These are phyloP conservation scores for Lordiphosa andalusiaca DNA, from an alignment of 2,888 invertebrate genomes.

Conservation along the genomic window DNA sequence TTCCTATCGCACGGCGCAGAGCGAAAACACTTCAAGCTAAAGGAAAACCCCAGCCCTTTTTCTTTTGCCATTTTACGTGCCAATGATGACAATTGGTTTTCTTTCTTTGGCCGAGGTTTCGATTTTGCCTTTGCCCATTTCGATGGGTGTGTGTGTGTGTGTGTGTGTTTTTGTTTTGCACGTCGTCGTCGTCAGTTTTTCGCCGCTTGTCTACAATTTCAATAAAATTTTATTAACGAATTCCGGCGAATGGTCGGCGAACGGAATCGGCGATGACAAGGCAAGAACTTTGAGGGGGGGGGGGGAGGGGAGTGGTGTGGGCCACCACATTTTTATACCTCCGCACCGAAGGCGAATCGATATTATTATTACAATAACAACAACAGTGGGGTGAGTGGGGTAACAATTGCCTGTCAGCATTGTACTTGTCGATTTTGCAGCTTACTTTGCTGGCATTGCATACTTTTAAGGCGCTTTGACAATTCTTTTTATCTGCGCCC, in stretches of 20 bases:
- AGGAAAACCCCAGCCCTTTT: slow-evolving; percentile 54
- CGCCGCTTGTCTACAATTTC: slow-evolving; percentile 79
- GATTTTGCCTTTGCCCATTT: slow-evolving; percentile 52
- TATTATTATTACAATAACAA: slow-evolving; percentile 74
- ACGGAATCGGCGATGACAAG: slow-evolving; percentile 62
- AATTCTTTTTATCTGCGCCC: slow-evolving; percentile 74
- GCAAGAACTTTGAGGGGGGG: slow-evolving; percentile 42
- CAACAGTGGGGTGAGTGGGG: slow-evolving; percentile 26
- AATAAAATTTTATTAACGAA: slow-evolving; percentile 79
- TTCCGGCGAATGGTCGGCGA: slow-evolving; percentile 73
- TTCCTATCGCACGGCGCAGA: slow-evolving; percentile 56
- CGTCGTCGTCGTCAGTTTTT: slow-evolving; percentile 71
- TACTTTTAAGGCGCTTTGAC: slow-evolving; percentile 76
- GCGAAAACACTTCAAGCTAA: slow-evolving; percentile 64
- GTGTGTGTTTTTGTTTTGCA: slow-evolving; percentile 63
- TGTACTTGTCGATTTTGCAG: slow-evolving; percentile 76
- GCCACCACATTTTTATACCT: slow-evolving; percentile 63
- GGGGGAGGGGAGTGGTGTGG: no score
- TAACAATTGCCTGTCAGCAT: slow-evolving; percentile 75
- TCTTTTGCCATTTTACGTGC: slow-evolving; percentile 63
- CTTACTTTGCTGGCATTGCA: slow-evolving; percentile 75
- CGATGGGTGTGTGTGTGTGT: slow-evolving; percentile 23
- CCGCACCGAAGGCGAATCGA: slow-evolving; percentile 61
- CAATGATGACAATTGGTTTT: slow-evolving; percentile 77
- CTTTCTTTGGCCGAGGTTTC: slow-evolving; percentile 59